Evolutionary conservation across 2,797 vertebrate species (phyloP).

Genomic region (Rhincodon typus): DNA sequence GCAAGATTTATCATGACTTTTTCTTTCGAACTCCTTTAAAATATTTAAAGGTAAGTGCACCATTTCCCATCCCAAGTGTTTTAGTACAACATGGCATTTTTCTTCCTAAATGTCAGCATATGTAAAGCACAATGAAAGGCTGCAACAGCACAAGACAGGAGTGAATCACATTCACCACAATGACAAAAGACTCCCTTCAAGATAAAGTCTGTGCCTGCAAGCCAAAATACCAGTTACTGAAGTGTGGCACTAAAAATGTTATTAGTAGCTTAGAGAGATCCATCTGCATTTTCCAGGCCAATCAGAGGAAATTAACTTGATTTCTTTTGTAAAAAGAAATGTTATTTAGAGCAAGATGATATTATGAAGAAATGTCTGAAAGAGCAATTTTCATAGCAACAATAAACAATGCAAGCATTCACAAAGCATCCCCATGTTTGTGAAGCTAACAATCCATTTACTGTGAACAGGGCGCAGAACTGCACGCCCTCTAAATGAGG

Average conservation of each 20-base stretch:
- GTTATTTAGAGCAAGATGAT: background rate
- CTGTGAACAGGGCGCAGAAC: background rate
- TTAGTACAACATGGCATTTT: background rate
- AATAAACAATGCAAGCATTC: background rate
- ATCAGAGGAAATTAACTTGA: background rate
- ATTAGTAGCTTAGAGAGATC: background rate
- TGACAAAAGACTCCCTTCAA: background rate
- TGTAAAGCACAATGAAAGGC: background rate
- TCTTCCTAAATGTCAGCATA: background rate
- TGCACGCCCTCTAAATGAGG: background rate
- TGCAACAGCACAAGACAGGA: background rate
- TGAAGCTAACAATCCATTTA: no score
- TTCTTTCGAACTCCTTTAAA: background rate
- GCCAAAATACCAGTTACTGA: background rate
- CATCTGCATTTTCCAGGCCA: background rate
- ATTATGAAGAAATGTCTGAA: background rate
- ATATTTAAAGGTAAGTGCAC: background rate
- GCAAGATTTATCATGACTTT: background rate
- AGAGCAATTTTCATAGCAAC: background rate
- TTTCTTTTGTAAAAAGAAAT: background rate
- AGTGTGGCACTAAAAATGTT: background rate
- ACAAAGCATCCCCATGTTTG: background rate
- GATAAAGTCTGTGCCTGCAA: background rate
- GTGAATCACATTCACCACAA: no score
- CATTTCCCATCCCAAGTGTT: background rate